A percentile compares a stretch with the other conserved stretches of the same genome.
These are phyloP conservation scores for Sarcoramphus papa DNA, from an alignment of 2,797 vertebrate species.

Conservation along the genomic window DNA sequence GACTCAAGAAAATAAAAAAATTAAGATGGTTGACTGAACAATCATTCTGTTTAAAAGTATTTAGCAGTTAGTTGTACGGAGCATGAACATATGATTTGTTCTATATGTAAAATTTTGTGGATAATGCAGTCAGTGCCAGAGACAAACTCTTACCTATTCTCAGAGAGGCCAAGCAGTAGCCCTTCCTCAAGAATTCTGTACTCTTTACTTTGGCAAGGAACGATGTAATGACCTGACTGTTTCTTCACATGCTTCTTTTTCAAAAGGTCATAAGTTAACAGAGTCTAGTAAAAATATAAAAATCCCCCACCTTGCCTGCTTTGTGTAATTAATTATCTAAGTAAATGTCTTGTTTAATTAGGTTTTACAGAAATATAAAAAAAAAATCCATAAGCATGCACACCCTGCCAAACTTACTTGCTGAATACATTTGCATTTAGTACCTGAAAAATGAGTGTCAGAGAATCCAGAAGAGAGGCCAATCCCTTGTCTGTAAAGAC, in stretches of 20 bases:
- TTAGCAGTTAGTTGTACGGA: not conserved
- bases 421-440: not conserved
- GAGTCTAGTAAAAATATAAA: constrained; percentile 35
- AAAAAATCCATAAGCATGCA: not conserved
- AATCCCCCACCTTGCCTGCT: not conserved
- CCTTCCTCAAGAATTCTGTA: constrained; percentile 61
- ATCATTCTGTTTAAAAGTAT: not conserved
- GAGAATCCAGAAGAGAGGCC: constrained; percentile 28
- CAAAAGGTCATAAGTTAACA: constrained; percentile 71
- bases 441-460: constrained; percentile 68
- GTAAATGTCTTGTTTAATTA: not conserved
- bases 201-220: constrained; percentile 70
- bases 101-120: not conserved
- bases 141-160: constrained; percentile 67
- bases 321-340: not conserved
- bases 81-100: not conserved
- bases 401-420: not conserved
- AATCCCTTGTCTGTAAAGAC: constrained; percentile 66
- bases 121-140: not conserved
- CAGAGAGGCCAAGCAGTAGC: constrained; percentile 69
- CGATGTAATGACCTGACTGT: constrained; percentile 60
- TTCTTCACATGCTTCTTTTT: constrained; percentile 71
- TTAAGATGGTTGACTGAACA: not conserved
- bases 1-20: not conserved
- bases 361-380: not conserved